Evolutionary conservation across 2,113 vertebrate species (phyloP), one percentile per base, ranked within the genome.

Genomic region (Syrrhaptes paradoxus): DNA sequence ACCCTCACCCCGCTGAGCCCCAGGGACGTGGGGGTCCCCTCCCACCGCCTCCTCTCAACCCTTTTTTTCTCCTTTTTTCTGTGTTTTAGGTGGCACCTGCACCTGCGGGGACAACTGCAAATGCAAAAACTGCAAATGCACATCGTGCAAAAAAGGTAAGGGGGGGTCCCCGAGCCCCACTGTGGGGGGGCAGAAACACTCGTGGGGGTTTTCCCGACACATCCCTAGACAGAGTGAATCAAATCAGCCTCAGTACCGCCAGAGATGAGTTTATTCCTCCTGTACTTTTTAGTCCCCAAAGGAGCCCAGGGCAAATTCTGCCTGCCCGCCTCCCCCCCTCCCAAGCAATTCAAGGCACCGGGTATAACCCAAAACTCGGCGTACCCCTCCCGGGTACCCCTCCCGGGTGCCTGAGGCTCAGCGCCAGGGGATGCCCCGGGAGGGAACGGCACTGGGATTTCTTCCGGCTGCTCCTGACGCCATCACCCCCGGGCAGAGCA

Each of bases 81-180:
- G 9, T 51, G 51, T 94, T 89, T 10, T 49, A 99, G 99, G 97
- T 96, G 98, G 98, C 90, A 96, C 96, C 74, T 99, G 98, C 95
- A 98, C 83, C 85, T 99, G 99, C 10, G 98, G 97, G 19, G 96
- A 93, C 82, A 98, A 97, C 88, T 99, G 98, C 97, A 97, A 97
- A 22, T 99, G 99, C 78, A 98, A 97, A 17, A 98, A 99, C 86
- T 99, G 99, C 86, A 97, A 98, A 85, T 99, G 99, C 95, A 98
- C 97, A 12, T 96, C 96, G 1, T 99, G 99, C 97, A 97, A 96
- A 84, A 98, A 98, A 95, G 97, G 97, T 98, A 90, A 96, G 95
- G 20, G 17, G 19, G 11, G 13, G 36, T 22, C 7, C 8, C 43
- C 3, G 6, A 48, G 32, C 3, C 20, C 7, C 17, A 4, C 1